Evolutionary conservation across 1,140 invertebrate species (phyloP).

Genomic region (Microplitis mediator): DNA sequence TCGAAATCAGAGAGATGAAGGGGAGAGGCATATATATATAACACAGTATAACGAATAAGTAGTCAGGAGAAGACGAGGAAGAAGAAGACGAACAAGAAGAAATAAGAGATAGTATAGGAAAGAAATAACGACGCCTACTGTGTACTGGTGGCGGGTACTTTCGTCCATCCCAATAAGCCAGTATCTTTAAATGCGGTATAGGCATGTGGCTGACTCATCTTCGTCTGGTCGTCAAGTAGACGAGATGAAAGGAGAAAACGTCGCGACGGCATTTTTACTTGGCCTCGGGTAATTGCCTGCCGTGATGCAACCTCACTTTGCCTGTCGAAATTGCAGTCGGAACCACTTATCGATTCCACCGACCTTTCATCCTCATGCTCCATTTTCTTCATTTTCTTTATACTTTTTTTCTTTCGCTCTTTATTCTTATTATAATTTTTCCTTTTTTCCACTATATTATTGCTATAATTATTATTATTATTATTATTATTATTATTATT

Average conservation of each 20-base stretch:
- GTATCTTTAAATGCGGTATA: constrained; percentile 13
- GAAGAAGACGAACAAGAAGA: constrained; percentile 6
- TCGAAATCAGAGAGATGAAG: constrained; percentile 29
- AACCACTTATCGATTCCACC: constrained; percentile 8
- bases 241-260: constrained; percentile 16
- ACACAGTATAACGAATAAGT: background rate
- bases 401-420: background rate
- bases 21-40: background rate
- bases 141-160: too few relatives aligned
- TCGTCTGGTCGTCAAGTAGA: constrained; percentile 27
- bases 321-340: constrained; percentile 10
- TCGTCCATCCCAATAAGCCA: constrained; percentile 28
- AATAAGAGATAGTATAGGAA: background rate
- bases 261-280: constrained; percentile 12
- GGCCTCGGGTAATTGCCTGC: constrained; percentile 9
- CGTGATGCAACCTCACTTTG: constrained; percentile 8
- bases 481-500: background rate
- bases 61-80: background rate
- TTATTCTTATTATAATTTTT: background rate
- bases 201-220: constrained; percentile 33
- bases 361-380: background rate
- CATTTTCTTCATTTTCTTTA: background rate
- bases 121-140: constrained; percentile 27
- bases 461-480: background rate
- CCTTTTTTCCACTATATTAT: background rate